Conservation (phyloP, 2,888 invertebrate species). For the Rhagonycha lutea region DNA sequence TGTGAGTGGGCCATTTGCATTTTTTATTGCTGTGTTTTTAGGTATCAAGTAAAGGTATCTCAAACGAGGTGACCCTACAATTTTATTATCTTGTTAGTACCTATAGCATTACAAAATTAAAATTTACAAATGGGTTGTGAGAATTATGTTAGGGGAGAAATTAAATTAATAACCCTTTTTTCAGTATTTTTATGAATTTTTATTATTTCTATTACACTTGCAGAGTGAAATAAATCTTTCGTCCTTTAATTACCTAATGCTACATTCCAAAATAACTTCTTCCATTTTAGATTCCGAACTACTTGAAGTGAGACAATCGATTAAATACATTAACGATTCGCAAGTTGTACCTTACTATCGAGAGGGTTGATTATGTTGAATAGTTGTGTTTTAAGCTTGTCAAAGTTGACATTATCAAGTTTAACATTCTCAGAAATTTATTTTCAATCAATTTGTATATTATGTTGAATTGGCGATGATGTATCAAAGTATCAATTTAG, state of each 20-base stretch:
- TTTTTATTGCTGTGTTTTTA: conserved; percentile 31
- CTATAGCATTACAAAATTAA: conserved; percentile 18
- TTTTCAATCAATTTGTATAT: not conserved
- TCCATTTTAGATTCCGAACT: not conserved
- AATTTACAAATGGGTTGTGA: conserved; percentile 13
- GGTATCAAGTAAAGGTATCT: conserved; percentile 24
- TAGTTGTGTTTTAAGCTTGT: not conserved
- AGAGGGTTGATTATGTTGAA: not conserved
- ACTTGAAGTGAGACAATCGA: not conserved
- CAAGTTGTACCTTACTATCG: not conserved
- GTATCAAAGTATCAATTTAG: not conserved
- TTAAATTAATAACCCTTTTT: not conserved
- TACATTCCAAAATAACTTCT: not conserved
- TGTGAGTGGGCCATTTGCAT: conserved; percentile 32
- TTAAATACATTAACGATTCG: not conserved
- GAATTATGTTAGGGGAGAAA: not conserved
- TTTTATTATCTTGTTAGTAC: conserved; percentile 26
- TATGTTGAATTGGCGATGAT: not conserved
- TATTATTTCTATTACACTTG: not conserved
- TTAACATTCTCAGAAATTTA: not conserved
- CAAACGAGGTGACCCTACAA: conserved; percentile 18
- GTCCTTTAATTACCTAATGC: not conserved
- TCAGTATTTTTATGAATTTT: not conserved
- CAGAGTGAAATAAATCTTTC: not conserved
- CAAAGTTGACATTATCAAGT: not conserved